Base-by-base conservation (phyloP, 1,140 invertebrate genomes). In the Anoplophora glabripennis region DNA sequence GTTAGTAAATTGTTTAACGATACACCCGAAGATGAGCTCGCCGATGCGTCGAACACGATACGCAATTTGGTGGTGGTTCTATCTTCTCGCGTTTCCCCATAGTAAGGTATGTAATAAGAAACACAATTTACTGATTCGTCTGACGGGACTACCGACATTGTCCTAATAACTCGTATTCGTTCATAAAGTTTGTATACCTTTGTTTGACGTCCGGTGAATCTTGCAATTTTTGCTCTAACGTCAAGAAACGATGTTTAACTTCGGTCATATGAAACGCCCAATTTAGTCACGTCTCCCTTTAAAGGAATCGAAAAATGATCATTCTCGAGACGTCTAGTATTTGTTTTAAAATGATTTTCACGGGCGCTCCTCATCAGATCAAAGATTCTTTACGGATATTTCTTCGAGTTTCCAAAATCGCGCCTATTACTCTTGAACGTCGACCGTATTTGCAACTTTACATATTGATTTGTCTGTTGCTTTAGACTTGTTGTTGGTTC, bases 41-140 rank as follows among this genome's bases (percentile, higher is more conserved):
- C 57, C 1, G 70, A 73, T 4, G 65, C 75, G 40, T 77, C 66
- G 49, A 75, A 77, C 4, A 76, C 72, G 0, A 74, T 64, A 1
- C 75, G 53, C 8, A 72, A n/a, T 45, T 71, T 70, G 1, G 73
- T 75, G 0, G 72, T 72, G 0, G 63, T 8, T 49, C 66, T 70
- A 0, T 41, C 36, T 28, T 51, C 40, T 54, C 65, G 66, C 0
- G 71, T 5, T 0, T 78, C 70, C 4, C 65, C 56, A 17, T 75
- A 72, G 63, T 78, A 75, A 4, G 74, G 70, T 9, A 78, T 14
- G 57, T 75, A 76, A 61, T 46, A 59, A 37, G 17, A 8, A 38
- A 12, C 38, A 34, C 56, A 5, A 14, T 34, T 10, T 48, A 10
- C 28, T 11, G 4, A 2, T 0, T 48, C 21, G 1, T 10, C 3